Base-by-base conservation (phyloP, 92 coral and sea anemone genomes). In the Metridium senile region DNA sequence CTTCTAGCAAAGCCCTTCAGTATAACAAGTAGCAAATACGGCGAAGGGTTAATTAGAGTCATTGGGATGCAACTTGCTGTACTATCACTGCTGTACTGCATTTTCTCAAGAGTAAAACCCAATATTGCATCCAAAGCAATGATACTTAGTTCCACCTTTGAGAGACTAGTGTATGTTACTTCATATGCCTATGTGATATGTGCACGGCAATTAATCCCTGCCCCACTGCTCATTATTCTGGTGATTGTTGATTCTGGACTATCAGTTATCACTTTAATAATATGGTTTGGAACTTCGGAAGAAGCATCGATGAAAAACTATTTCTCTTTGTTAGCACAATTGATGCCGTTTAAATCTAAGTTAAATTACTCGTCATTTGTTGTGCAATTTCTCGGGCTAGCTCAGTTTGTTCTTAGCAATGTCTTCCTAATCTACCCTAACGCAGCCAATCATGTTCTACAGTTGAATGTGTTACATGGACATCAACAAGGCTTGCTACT, bases 31-130 rank as follows among this genome's bases (percentile, higher is more conserved):
- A 30, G 67, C 0, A 39, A 58, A 26, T 58, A 73, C 32, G 49
- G 49, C 0, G 25, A 23, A 29, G 78, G 78, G 25, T 22, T 73
- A 17, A 46, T 45, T 22, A 73, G 78, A 33, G 18, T 73, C 16
- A n/a, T 62, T n/a, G 78, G 78, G 57, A 58, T 58, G 68, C 68
- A 73, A 26, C 63, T 25, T 33, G 9, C 31, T 28, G 30, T 57
- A 4, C n/a, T 73, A 26, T 63, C 67, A 73, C 31, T 73, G n/a
- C 33, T 73, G n/a, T 58, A 73, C 68, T 25, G 47, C 27, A 35
- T 58, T 16, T 73, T 73, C 54, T 57, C 78, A 32, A 56, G 78
- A 58, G 58, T 45, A 73, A 33, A 47, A 16, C 78, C 78, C 8
- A 57, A 8, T 30, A 56, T 58, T 47, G 30, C 78, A 57, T 73